Evolutionary conservation across 2,888 invertebrate genomes (phyloP), one percentile per base, ranked within the genome.

Genomic region (Chaetoderma sp.): DNA sequence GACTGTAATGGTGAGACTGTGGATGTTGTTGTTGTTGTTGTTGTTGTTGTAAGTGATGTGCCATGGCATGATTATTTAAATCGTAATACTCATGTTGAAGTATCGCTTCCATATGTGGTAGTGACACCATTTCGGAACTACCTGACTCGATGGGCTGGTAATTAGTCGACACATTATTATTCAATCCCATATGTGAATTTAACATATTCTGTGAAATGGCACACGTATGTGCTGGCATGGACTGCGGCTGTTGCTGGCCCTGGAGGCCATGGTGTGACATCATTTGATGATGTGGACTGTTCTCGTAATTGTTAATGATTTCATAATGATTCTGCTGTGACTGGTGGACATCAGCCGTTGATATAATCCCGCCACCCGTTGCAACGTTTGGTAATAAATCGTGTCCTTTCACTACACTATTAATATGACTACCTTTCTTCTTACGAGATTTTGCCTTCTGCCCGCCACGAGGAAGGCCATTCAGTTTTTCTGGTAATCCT

Each of bases 1-100:
- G n/a, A n/a, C n/a, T n/a, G n/a, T n/a, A n/a, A n/a, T n/a, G n/a
- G n/a, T n/a, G n/a, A n/a, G n/a, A n/a, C n/a, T n/a, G n/a, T n/a
- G n/a, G n/a, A n/a, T 62, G 54, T 25, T 42, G 47, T 32, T 65
- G 67, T 27, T 60, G 65, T 25, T 30, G 55, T 39, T 59, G 49
- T 21, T 58, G 67, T n/a, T 56, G 49, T 32, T 56, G 50, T 10
- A 16, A 72, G 68, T 71, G 76, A 68, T 49, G 73, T 70, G 57
- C 72, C 74, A 71, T 75, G 56, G 54, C 73, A 65, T 18, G 69
- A 50, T 64, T 74, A 68, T 68, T n/a, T n/a, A n/a, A n/a, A n/a
- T n/a, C n/a, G n/a, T n/a, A n/a, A n/a, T n/a, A n/a, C n/a, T n/a
- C n/a, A n/a, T n/a, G n/a, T n/a, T n/a, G n/a, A n/a, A n/a, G n/a